These are phyloP conservation scores for Nemurella pictetii DNA, from an alignment of 2,888 invertebrate genomes.

Conservation along the genomic window DNA sequence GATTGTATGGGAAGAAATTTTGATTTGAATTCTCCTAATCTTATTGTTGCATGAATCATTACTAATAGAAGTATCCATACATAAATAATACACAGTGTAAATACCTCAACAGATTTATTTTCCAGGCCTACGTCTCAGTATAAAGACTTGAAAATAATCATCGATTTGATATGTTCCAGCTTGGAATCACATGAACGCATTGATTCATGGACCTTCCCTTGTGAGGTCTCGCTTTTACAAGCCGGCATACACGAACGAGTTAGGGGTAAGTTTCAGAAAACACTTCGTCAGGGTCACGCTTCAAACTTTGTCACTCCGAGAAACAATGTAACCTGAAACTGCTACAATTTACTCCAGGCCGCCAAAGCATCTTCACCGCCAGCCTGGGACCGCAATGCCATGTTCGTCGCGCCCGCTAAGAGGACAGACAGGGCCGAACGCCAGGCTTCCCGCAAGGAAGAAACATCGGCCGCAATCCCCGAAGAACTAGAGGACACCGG, in stretches of 20 bases:
- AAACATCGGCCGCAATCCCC: slow-evolving; percentile 19
- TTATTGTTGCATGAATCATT: not conserved
- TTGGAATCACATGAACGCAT: slow-evolving; percentile 21
- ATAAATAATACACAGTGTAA: not conserved
- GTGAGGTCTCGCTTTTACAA: slow-evolving; percentile 27
- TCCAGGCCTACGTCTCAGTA: not conserved
- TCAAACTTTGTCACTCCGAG: no score
- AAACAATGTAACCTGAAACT: not conserved
- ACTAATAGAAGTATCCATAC: not conserved
- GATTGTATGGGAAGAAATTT: not conserved
- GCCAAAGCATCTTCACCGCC: not conserved
- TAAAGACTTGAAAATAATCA: not conserved
- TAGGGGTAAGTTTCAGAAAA: not conserved
- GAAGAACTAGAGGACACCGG: slow-evolving; percentile 35
- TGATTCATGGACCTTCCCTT: slow-evolving; percentile 27
- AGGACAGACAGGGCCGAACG: slow-evolving; percentile 26
- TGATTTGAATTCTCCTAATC: not conserved
- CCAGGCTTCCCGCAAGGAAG: slow-evolving; percentile 37
- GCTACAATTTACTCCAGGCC: not conserved
- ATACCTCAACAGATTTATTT: not conserved
- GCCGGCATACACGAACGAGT: slow-evolving; percentile 18
- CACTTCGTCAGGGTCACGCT: not conserved
- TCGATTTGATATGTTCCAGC: not conserved
- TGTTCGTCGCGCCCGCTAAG: slow-evolving; percentile 1
- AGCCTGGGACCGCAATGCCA: slow-evolving; percentile 11